Base-by-base conservation (phyloP, 2,113 vertebrate genomes). In the Dicentrarchus labrax region DNA sequence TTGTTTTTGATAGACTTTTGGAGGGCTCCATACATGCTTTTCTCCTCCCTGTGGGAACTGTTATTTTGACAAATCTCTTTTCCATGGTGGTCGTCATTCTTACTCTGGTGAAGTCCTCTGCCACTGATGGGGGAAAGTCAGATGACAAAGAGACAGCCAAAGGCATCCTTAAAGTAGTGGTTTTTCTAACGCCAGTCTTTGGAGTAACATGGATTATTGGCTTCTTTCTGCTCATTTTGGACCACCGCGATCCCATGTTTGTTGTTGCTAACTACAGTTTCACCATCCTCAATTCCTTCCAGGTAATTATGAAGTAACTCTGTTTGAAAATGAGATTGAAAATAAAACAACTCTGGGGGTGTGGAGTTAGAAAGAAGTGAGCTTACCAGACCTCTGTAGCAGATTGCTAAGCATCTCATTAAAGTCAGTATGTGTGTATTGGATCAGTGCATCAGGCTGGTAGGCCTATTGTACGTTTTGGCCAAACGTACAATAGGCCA, bases 21-120 rank as follows among this genome's bases (percentile, higher is more conserved):
- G 93, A 91, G 24, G 97, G 96, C 57, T 97, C 97, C 12, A 76
- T 97, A n/a, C 93, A 97, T 68, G 94, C 97, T 22, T 98, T 99
- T 0, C 53, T 96, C 51, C 65, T 98, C 50, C 98, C 98, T 0
- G 95, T 97, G 0, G 91, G 96, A 85, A 85, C 93, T 45, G 95
- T 99, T 0, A 92, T 97, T 74, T 85, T 96, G 53, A 94, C 94
- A 0, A 99, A 99, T 74, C 21, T 97, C 15, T 96, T 97, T 80
- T 96, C 97, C 67, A 96, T 97, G 0, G 68, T 91, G 0, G 95
- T 99, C n/a, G 97, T 99, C 76, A 96, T 99, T 61, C 62, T 95
- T 56, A 99, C 97, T 66, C 96, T 99, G 74, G 41, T 97, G 62
- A 96, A 96, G 83, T 95, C 97, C 15, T 93, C 86, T 0, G 80